A percentile compares a stretch with the other conserved stretches of the same genome.
phyloP scores from a whole-genome alignment of 2,888 invertebrate genomes.

The Orthosia gothica region DNA sequence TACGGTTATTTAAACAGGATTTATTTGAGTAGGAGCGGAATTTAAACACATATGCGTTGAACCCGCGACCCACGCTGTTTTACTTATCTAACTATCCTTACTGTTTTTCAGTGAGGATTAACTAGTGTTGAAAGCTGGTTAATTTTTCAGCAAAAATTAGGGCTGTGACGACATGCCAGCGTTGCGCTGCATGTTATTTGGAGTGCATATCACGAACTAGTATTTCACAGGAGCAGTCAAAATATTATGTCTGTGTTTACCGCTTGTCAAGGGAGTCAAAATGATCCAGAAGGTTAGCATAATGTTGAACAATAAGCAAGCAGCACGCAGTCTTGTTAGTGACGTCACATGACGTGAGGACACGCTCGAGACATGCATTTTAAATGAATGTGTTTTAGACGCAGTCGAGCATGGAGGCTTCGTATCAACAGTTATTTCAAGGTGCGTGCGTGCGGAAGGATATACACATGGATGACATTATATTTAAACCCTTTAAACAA shows the following conservation, averaged over 20 bases:
- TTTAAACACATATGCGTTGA: conserved; percentile 82
- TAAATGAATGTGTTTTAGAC: conserved; percentile 45
- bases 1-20: conserved; percentile 85
- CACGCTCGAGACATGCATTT: conserved; percentile 49
- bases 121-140: conserved; percentile 63
- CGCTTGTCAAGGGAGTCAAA: conserved; percentile 42
- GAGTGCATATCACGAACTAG: conserved; percentile 4
- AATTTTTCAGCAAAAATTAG: conserved; percentile 56
- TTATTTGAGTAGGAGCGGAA: conserved; percentile 82
- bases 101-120: conserved; percentile 65
- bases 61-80: conserved; percentile 71
- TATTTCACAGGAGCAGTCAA: conserved; percentile 5
- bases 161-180: conserved; percentile 25
- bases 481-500: conserved; percentile 5
- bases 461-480: conserved; percentile 2
- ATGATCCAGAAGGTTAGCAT: conserved; percentile 46
- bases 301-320: conserved; percentile 21
- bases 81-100: conserved; percentile 73
- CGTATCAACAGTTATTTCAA: conserved; percentile 41
- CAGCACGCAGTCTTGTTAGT: conserved; percentile 45
- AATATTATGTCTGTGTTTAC: too few species aligned
- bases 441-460: conserved; percentile 11
- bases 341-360: conserved; percentile 37
- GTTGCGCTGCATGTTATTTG: conserved; percentile 8
- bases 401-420: conserved; percentile 13